Evolutionary conservation across 2,888 invertebrate genomes (phyloP), one percentile per base, ranked within the genome.

Genomic region (Rotaria sp.): DNA sequence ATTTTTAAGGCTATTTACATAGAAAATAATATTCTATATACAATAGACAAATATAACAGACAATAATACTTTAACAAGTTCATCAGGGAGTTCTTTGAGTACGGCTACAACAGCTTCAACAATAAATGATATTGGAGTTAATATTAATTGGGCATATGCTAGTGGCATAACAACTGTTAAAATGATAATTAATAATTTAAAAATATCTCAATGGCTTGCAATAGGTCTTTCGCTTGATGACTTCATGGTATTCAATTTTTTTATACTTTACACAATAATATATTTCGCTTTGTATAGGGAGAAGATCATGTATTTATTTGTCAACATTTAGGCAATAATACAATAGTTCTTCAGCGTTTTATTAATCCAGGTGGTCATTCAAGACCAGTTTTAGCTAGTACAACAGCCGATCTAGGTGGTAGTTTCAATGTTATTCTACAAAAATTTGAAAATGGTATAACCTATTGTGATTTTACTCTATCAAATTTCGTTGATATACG

Each of bases 241-340:
- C 10, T 13, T 2, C 2, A 80, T 80, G 80, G 80, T 80, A 80
- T 35, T 15, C 2, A n/a, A 26, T 26, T 8, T 55, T 0, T 5
- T 67, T 15, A 67, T 38, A 35, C 15, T 38, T 30, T 18, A 35
- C 7, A 18, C 15, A 67, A 18, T 30, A 35, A 18, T 18, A 35
- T 5, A 5, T 38, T 67, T 67, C 0, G 18, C 21, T 18, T 67
- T 35, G 5, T 80, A 5, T 15, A 80, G 80, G 80, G 80, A n/a
- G 8, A 45, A 45, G 80, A 80, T 80, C 80, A 80, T 80, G 80
- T 80, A 11, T 80, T 80, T 13, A n/a, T 80, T 45, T 80, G 80
- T 80, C 45, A 41, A 80, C 80, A n/a, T 80, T 80, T 45, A 45
- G 1, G 24, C n/a, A 26, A 80, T 41, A 26, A 45, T n/a, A 45